A percentile compares a stretch with the other conserved stretches of the same genome.
phyloP scores from a whole-genome alignment of 1,140 invertebrate genomes.

The Drosophila rufa region DNA sequence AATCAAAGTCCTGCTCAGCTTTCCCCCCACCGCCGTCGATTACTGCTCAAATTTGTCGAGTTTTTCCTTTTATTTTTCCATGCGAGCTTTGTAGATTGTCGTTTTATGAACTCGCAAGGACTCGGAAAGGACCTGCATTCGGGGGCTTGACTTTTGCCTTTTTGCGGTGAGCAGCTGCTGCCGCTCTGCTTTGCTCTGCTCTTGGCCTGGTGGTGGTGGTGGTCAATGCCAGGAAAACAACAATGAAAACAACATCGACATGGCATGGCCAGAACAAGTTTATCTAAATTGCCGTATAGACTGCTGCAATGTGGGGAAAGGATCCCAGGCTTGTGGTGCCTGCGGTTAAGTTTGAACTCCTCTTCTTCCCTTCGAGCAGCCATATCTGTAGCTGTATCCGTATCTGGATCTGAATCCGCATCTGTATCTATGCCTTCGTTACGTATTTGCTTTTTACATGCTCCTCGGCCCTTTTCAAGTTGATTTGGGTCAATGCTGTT shows the following conservation, averaged over 20 bases:
- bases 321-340: constrained; percentile 58
- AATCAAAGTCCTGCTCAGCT: constrained; percentile 54
- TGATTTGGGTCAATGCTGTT: constrained; percentile 78
- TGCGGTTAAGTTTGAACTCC: constrained; percentile 47
- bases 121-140: constrained; percentile 43
- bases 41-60: constrained; percentile 54
- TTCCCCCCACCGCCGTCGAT: constrained; percentile 27
- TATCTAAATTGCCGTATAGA: constrained; percentile 79
- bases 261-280: constrained; percentile 64
- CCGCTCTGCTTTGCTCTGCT: constrained; percentile 5
- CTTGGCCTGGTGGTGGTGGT: constrained; percentile 15
- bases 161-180: constrained; percentile 63
- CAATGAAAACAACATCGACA: constrained; percentile 36
- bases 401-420: constrained; percentile 29
- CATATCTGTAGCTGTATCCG: constrained; percentile 12
- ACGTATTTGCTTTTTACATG: constrained; percentile 68
- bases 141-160: constrained; percentile 76
- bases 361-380: not conserved
- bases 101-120: constrained; percentile 74
- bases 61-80: constrained; percentile 47
- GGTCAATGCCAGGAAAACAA: constrained; percentile 60
- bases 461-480: constrained; percentile 41
- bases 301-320: constrained; percentile 48
- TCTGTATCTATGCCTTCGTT: constrained; percentile 44
- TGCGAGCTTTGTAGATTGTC: constrained; percentile 54